Base-by-base conservation (phyloP, 2,113 vertebrate species). In the Gallinago jamesoni region DNA sequence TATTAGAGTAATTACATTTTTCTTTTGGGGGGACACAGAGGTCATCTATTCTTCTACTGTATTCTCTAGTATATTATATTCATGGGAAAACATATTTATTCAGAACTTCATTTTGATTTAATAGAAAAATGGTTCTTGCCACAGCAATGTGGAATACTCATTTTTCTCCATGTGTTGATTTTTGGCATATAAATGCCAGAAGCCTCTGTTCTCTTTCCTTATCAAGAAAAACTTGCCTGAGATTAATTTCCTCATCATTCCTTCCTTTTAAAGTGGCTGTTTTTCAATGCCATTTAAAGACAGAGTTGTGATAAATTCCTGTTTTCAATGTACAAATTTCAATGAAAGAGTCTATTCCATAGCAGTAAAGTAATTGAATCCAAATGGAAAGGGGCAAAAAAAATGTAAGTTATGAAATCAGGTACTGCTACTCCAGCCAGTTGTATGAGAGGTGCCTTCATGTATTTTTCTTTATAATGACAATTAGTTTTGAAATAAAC, bases 221-320 rank as follows among this genome's bases (percentile, higher is more conserved):
- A 93, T 95, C 96, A 90, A 87, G 70, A 86, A 90, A 96, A 94
- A 93, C 81, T 96, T 94, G 59, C 81, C 52, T 30, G 69, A 90
- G 95, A 97, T 97, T 98, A 96, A 96, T 96, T 97, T 97, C 97
- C 89, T 89, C 94, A 93, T 94, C 92, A 90, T 84, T 66, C 76
- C 81, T 97, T 95, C 90, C 89, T 96, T 97, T 97, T 97, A 90
- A 97, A 97, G 97, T 93, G 83, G 63, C 79, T 98, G 96, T 81
- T 98, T 96, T 96, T 96, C 97, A 96, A 53, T 96, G 95, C 92
- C 90, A 93, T 89, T 97, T 97, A 96, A 96, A 97, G 96, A 95
- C 89, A 97, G 66, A 50, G 39, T 77, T 94, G 81, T 95, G 82
- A 96, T 95, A 95, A 94, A 96, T 97, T 95, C 92, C 81, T 60